A percentile compares a stretch with the other conserved stretches of the same genome.
These are phyloP conservation scores for Drosophila diplacantha DNA, from an alignment of 2,888 invertebrate genomes.

Conservation along the genomic window DNA sequence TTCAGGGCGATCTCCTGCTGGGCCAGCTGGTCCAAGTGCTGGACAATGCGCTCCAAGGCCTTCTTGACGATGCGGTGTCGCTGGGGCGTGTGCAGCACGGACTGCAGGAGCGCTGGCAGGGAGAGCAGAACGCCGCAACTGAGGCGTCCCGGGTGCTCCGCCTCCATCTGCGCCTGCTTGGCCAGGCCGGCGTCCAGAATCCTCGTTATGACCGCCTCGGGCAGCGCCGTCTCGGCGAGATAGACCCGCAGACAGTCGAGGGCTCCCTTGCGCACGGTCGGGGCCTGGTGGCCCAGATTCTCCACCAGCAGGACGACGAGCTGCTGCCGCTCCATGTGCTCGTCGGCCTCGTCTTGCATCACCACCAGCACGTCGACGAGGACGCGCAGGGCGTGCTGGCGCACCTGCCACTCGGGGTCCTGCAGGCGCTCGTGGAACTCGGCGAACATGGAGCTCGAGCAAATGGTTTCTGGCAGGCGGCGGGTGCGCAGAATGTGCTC, in stretches of 20 bases:
- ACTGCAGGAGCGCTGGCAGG: conserved; percentile 82
- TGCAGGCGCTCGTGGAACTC: conserved; percentile 85
- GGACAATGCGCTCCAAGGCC: conserved; percentile 80
- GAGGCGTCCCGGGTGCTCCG: conserved; percentile 80
- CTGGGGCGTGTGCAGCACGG: conserved; percentile 79
- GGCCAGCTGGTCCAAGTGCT: conserved; percentile 80
- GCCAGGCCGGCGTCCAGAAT: conserved; percentile 82
- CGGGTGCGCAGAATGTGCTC: conserved; percentile 87
- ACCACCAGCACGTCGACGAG: conserved; percentile 88
- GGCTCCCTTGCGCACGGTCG: conserved; percentile 88
- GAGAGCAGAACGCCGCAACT: conserved; percentile 84
- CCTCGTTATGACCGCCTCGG: conserved; percentile 83
- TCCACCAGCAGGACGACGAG: conserved; percentile 84
- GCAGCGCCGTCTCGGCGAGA: conserved; percentile 83
- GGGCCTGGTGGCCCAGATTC: conserved; percentile 88
- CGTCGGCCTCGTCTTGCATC: conserved; percentile 83
- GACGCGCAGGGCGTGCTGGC: conserved; percentile 88
- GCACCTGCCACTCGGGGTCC: conserved; percentile 90
- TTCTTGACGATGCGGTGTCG: conserved; percentile 79
- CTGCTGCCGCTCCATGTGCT: conserved; percentile 80
- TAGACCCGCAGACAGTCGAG: conserved; percentile 87
- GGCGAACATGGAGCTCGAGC: conserved; percentile 83
- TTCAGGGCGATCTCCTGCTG: conserved; percentile 84
- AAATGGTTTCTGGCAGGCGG: conserved; percentile 84
- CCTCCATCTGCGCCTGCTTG: conserved; percentile 40